Base-by-base conservation (phyloP, 2,888 invertebrate species). In the Muscina levida region DNA sequence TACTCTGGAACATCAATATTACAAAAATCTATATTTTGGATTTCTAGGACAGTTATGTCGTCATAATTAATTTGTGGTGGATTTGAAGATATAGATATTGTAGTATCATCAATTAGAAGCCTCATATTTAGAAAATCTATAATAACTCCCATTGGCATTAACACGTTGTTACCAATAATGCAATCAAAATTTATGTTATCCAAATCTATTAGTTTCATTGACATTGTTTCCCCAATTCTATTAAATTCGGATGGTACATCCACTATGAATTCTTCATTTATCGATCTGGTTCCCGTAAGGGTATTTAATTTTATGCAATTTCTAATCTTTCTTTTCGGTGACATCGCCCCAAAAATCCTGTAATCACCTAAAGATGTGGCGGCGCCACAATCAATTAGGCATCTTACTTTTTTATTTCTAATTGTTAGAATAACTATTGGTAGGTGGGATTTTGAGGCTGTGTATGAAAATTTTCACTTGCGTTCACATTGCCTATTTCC, bases 331-430 rank as follows among this genome's bases (percentile, higher is more conserved):
- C 46, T 42, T 22, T 46, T 57, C 11, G 37, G n/a, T 1, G 8
- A 15, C 11, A 59, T 22, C 4, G 44, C 31, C 19, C 31, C 53
- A 66, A 73, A 73, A 11, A 51, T 17, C 39, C 15, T 39, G 39
- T 44, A 24, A 44, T 56, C 56, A 17, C 72, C 65, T 24, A 72
- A 31, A 3, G 72, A 62, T 26, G 59, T 72, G 46, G 65, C 73
- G 11, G 73, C 53, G 22, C 67, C 67, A 46, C 67, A 53, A 42
- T 73, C 73, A 26, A 53, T 44, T n/a, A 73, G 39, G 15, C 72
- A 73, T 53, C 44, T 65, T 4, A 65, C 22, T 42, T 66, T 67
- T 2, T 31, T 44, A 19, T 53, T 39, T 22, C 26, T 66, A 3
- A 73, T 66, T 66, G 73, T 66, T 0, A 73, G 24, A 39, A 17